Conservation (phyloP, 2,797 vertebrate genomes). For the Halcyon badia region DNA sequence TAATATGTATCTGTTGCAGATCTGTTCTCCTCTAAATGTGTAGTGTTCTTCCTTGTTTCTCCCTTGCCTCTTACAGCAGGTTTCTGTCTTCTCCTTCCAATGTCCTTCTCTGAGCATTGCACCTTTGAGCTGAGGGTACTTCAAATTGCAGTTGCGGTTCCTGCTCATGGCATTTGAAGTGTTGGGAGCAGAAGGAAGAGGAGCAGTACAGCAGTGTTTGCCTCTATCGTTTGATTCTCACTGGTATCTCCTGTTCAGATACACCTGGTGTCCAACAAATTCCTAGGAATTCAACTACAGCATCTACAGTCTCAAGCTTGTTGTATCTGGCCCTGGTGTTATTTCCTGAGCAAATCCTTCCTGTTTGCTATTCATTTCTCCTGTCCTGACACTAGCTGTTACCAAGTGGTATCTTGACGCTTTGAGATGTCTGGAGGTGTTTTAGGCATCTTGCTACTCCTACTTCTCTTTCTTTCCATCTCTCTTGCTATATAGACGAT, state of each 20-base stretch:
- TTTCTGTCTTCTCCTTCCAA: background rate
- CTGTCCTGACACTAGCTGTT: background rate
- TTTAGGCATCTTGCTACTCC: background rate
- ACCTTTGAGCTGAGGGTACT: background rate
- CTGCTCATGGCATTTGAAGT: background rate
- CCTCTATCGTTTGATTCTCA: background rate
- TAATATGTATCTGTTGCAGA: background rate
- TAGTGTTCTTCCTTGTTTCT: background rate
- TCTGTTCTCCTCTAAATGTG: background rate
- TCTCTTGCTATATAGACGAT: background rate
- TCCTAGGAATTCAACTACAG: background rate
- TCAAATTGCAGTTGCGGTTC: background rate
- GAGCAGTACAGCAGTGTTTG: background rate
- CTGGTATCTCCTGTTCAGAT: background rate
- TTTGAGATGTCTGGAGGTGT: conserved; percentile 24
- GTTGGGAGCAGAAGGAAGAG: background rate
- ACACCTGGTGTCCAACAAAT: background rate
- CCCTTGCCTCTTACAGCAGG: background rate
- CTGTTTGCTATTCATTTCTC: background rate
- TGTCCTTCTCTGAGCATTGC: background rate
- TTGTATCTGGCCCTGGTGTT: background rate
- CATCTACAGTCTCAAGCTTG: background rate
- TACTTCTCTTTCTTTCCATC: background rate
- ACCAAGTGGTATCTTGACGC: background rate
- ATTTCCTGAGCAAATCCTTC: background rate